These are phyloP conservation scores for Trichonephila clavipes DNA, from an alignment of 1,140 invertebrate genomes.

Conservation along the genomic window DNA sequence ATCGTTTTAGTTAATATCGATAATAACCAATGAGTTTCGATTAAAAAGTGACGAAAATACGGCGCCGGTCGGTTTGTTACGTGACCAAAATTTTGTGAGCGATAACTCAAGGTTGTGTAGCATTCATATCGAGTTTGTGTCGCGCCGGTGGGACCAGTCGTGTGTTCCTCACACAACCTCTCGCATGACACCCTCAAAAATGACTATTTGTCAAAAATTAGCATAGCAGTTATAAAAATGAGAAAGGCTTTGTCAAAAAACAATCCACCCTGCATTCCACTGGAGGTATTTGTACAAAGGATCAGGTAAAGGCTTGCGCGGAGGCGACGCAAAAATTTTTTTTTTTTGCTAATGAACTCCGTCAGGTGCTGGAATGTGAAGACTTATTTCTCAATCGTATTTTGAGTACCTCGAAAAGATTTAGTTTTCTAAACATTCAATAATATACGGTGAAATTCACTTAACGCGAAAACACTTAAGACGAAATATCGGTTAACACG, in stretches of 20 bases:
- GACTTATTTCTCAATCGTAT: no score
- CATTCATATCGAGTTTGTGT: slow-evolving; percentile 34
- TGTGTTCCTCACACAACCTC: not conserved
- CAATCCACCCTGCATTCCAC: not conserved
- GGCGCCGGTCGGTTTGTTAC: slow-evolving; percentile 58
- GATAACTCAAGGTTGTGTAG: not conserved
- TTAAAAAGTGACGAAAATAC: slow-evolving; percentile 68
- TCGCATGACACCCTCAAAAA: slow-evolving; percentile 26
- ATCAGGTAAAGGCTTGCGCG: not conserved
- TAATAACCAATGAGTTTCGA: slow-evolving; percentile 59
- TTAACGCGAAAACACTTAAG: no score
- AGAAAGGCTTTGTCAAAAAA: not conserved
- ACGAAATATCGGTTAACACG: no score
- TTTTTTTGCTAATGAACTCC: no score
- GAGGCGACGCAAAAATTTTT: not conserved
- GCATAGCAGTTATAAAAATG: not conserved
- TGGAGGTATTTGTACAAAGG: not conserved
- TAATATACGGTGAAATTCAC: no score
- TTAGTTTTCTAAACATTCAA: no score
- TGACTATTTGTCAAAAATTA: not conserved
- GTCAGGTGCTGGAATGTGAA: no score
- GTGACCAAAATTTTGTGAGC: slow-evolving; percentile 37
- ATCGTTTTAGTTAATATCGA: slow-evolving; percentile 53
- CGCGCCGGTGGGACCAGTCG: slow-evolving; percentile 18
- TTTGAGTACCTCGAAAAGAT: no score